phyloP scores from a whole-genome alignment of 1,140 invertebrate species.

The Aradophagus sp. region DNA sequence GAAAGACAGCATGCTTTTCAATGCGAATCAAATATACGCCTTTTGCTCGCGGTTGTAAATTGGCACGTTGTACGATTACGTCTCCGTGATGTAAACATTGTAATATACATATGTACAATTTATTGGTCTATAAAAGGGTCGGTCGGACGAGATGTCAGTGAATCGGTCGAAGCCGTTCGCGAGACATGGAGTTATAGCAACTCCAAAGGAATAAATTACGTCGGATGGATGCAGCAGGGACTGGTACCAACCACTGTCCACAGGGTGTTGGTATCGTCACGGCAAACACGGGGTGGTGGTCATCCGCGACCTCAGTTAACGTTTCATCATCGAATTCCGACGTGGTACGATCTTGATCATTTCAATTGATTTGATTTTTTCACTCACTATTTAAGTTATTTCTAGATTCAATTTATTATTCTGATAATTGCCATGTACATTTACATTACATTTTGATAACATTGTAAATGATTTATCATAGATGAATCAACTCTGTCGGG shows the following conservation, averaged over 20 bases:
- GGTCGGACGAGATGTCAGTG: constrained; percentile 45
- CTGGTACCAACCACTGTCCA: constrained; percentile 67
- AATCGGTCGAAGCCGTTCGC: constrained; percentile 37
- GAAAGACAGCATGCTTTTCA: too few relatives aligned
- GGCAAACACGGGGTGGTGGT: constrained; percentile 69
- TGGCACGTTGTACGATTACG: too few relatives aligned
- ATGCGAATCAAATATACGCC: too few relatives aligned
- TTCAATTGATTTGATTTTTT: background rate
- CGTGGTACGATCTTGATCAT: constrained; percentile 68
- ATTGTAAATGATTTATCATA: constrained; percentile 51
- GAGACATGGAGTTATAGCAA: constrained; percentile 56
- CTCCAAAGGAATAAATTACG: constrained; percentile 62
- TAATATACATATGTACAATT: constrained; percentile 9
- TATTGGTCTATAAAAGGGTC: constrained; percentile 29
- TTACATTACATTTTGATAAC: too few relatives aligned
- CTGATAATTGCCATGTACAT: too few relatives aligned
- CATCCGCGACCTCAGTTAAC: constrained; percentile 66
- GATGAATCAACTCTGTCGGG: constrained; percentile 89
- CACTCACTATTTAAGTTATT: too few relatives aligned
- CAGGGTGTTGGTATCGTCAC: constrained; percentile 64
- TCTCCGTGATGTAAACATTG: too few relatives aligned
- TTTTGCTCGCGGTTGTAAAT: too few relatives aligned
- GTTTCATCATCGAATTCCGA: constrained; percentile 69
- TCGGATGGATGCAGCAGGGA: constrained; percentile 71
- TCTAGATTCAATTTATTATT: too few relatives aligned